A percentile compares a stretch with the other conserved stretches of the same genome.
phyloP scores from a whole-genome alignment of 2,113 vertebrate species.

The Takifugu flavidus region DNA sequence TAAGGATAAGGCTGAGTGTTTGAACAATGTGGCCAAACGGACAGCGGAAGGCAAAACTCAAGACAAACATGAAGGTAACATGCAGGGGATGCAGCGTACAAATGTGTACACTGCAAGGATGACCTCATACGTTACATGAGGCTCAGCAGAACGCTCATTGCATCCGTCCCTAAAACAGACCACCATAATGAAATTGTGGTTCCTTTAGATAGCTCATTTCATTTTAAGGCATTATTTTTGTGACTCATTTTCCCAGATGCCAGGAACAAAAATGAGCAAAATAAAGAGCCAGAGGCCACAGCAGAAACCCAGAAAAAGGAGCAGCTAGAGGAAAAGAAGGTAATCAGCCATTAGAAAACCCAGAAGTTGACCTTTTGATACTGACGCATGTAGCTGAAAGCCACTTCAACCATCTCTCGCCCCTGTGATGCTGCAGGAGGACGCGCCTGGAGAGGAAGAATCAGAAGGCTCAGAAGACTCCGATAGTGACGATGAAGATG shows the following conservation, averaged over 20 bases:
- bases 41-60: slow-evolving; percentile 69
- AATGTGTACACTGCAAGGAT: neutral
- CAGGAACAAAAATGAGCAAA: slow-evolving; percentile 37
- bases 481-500: slow-evolving; percentile 33
- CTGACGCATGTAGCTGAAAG: neutral
- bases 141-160: neutral
- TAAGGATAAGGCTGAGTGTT: slow-evolving; percentile 81
- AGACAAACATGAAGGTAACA: slow-evolving; percentile 80
- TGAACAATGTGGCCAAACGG: slow-evolving; percentile 78
- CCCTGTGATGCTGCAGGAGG: slow-evolving; percentile 33
- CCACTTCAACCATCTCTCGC: neutral
- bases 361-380: slow-evolving; percentile 61
- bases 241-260: slow-evolving; percentile 36
- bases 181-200: neutral
- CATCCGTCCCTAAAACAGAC: neutral
- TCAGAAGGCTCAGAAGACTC: slow-evolving; percentile 48
- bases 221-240: neutral
- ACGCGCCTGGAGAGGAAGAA: slow-evolving; percentile 42
- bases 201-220: slow-evolving; percentile 1
- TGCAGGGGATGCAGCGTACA: neutral
- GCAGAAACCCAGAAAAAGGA: slow-evolving; percentile 47
- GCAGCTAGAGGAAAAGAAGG: slow-evolving; percentile 55
- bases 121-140: slow-evolving; percentile 4
- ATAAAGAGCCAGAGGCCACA: slow-evolving; percentile 44
- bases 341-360: slow-evolving; percentile 53